phyloP scores from a whole-genome alignment of 2,888 invertebrate genomes.

The Latrodectus elegans region DNA sequence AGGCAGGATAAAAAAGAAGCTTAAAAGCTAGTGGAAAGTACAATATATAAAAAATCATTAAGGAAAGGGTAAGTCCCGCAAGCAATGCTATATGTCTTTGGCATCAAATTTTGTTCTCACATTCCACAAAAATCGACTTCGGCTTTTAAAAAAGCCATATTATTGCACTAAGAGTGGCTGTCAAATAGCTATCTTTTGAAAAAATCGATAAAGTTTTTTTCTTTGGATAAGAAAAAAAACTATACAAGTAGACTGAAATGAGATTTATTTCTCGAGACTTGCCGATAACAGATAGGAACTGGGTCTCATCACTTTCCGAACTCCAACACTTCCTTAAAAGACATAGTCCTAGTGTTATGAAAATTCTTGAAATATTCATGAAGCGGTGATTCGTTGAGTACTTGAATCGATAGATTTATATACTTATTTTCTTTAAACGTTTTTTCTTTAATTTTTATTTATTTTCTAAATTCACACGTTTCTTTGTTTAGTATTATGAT shows the following conservation, averaged over 20 bases:
- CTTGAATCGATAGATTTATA: slow-evolving; percentile 28
- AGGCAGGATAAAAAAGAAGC: background rate
- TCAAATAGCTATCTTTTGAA: slow-evolving; percentile 54
- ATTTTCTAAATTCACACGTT: background rate
- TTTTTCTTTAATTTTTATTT: background rate
- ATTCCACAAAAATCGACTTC: slow-evolving; percentile 36
- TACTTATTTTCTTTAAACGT: background rate
- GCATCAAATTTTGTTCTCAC: slow-evolving; percentile 44
- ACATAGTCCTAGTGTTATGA: slow-evolving; percentile 18
- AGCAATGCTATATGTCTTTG: slow-evolving; percentile 2
- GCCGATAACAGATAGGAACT: slow-evolving; percentile 40
- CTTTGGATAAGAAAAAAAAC: slow-evolving; percentile 39
- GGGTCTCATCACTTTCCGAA: slow-evolving; percentile 24
- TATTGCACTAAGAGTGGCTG: slow-evolving; percentile 44
- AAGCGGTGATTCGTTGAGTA: background rate
- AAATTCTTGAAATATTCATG: slow-evolving; percentile 29
- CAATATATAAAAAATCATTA: slow-evolving; percentile 16
- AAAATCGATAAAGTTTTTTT: slow-evolving; percentile 56
- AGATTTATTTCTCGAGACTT: slow-evolving; percentile 48
- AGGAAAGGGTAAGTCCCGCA: slow-evolving; percentile 15
- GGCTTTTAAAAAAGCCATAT: slow-evolving; percentile 58
- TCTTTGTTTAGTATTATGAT: too few relatives aligned
- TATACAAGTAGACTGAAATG: slow-evolving; percentile 2
- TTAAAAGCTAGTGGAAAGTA: background rate
- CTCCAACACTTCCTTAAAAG: slow-evolving; percentile 7